These are phyloP conservation scores for Chrysolina haemoptera DNA, from an alignment of 2,888 invertebrate species.

Conservation along the genomic window DNA sequence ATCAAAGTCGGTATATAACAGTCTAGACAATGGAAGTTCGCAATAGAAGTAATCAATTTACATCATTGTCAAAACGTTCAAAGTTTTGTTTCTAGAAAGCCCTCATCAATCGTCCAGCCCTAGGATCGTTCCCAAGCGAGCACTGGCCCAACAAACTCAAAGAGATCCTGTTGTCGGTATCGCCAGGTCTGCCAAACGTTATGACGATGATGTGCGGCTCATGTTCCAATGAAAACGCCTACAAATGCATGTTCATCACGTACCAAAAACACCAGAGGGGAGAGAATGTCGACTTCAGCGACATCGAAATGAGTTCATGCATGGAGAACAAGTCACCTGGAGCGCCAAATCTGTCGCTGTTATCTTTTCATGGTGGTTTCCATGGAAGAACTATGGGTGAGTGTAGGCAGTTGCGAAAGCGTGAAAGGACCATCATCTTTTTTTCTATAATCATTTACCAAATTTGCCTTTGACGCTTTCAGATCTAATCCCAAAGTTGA, in stretches of 20 bases:
- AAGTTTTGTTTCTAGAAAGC: slow-evolving; percentile 74
- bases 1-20: no score
- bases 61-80: no score
- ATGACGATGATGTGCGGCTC: slow-evolving; percentile 99
- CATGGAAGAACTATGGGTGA: slow-evolving; percentile 93
- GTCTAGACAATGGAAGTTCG: no score
- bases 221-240: slow-evolving; percentile 98
- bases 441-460: no score
- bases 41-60: no score
- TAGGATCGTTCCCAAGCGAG: slow-evolving; percentile 92
- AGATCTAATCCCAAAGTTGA: no score
- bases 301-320: slow-evolving; percentile 85
- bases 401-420: neutral
- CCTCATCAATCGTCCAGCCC: slow-evolving; percentile 92
- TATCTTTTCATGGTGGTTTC: slow-evolving; percentile 93
- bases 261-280: slow-evolving; percentile 83
- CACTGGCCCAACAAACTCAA: slow-evolving; percentile 89
- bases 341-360: slow-evolving; percentile 83
- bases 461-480: no score
- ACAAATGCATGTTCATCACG: slow-evolving; percentile 93
- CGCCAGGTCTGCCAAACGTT: slow-evolving; percentile 84
- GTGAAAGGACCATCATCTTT: no score
- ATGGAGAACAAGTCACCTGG: slow-evolving; percentile 92
- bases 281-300: slow-evolving; percentile 77
- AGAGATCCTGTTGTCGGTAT: slow-evolving; percentile 74